Percentiles rank a stretch among this genome's conserved stretches.
phyloP scores from a whole-genome alignment of 2,888 invertebrate species.

The Archips crataeganus region DNA sequence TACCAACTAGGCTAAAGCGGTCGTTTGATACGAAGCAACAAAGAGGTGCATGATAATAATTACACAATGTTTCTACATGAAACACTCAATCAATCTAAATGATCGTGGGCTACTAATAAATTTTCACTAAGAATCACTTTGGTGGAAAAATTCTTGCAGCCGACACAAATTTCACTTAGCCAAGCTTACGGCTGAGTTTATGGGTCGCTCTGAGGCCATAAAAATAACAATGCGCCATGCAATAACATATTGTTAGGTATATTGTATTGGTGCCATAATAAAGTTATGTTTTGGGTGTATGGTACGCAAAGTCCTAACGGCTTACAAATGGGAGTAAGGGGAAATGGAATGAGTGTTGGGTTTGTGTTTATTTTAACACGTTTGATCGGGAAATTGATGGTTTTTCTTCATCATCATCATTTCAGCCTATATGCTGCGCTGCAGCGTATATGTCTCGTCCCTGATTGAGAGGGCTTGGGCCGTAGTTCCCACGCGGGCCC shows the following conservation, averaged over 20 bases:
- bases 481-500: no score
- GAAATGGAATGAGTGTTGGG: background rate
- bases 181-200: constrained; percentile 63
- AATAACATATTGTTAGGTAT: constrained; percentile 52
- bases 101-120: constrained; percentile 29
- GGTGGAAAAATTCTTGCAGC: constrained; percentile 59
- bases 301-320: constrained; percentile 19
- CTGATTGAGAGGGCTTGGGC: no score
- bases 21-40: no score
- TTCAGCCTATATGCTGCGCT: no score
- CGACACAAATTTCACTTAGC: constrained; percentile 74
- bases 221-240: constrained; percentile 61
- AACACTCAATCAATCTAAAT: constrained; percentile 19
- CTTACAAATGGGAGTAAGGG: background rate
- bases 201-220: constrained; percentile 62
- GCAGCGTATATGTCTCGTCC: no score
- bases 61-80: background rate
- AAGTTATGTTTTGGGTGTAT: constrained; percentile 35
- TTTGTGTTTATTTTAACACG: background rate
- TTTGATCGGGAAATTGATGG: background rate
- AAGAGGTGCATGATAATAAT: no score
- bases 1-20: no score
- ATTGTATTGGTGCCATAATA: constrained; percentile 42
- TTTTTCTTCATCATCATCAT: no score
- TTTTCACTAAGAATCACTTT: constrained; percentile 60